Evolutionary conservation across 2,113 vertebrate species (phyloP).

Genomic region (Eurypyga helias): DNA sequence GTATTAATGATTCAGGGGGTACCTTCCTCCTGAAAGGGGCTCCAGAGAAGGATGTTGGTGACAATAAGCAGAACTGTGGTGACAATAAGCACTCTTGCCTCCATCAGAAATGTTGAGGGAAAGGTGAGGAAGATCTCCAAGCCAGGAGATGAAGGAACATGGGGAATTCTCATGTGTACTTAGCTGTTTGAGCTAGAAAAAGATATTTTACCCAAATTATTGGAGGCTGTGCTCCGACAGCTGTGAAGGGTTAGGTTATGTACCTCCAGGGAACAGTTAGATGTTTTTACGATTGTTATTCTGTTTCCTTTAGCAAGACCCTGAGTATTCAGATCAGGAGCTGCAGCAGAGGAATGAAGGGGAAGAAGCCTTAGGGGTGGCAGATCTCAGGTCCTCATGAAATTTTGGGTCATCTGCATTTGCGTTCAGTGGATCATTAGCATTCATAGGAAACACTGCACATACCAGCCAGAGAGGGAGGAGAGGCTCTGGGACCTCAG

Average conservation of each 20-base stretch:
- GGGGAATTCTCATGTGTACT: not conserved
- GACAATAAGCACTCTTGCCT: not conserved
- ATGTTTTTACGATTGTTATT: not conserved
- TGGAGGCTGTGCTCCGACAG: not conserved
- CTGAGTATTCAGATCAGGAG: not conserved
- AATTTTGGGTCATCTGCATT: not conserved
- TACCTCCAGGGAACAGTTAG: not conserved
- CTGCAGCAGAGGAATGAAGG: not conserved
- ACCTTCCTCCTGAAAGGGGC: not conserved
- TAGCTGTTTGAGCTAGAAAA: not conserved
- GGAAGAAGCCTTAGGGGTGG: not conserved
- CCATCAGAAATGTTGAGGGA: not conserved
- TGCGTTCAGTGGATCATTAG: accelerated
- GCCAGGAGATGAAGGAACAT: not conserved
- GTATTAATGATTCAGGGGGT: not conserved
- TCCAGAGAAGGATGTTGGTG: not conserved
- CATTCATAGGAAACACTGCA: not conserved
- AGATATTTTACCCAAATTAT: not conserved
- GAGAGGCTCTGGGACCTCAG: not conserved
- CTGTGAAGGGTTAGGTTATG: not conserved
- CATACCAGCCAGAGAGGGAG: not conserved
- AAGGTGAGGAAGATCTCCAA: not conserved
- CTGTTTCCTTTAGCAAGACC: conserved; percentile 8
- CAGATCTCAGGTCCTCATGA: not conserved
- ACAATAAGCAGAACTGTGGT: not conserved